Percentiles rank a stretch among this genome's conserved stretches.
Evolutionary conservation across 1,140 invertebrate genomes (phyloP).

Genomic region (Homarus americanus): DNA sequence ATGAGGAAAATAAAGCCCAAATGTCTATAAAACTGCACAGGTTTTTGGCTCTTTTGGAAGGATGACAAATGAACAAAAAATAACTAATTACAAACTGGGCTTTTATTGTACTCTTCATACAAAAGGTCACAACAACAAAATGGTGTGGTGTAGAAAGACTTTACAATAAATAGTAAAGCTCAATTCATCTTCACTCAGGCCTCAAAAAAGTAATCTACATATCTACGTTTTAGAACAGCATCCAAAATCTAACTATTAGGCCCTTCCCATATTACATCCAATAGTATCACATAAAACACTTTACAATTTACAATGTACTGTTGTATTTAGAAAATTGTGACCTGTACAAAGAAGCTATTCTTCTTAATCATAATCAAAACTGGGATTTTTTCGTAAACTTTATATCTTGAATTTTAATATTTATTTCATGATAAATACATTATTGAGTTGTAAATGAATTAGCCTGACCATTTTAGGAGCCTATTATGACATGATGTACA

Average conservation of each 20-base stretch:
- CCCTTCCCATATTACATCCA: neutral
- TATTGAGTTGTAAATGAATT: conserved; percentile 43
- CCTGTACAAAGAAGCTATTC: neutral
- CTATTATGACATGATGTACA: conserved; percentile 57
- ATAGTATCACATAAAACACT: neutral
- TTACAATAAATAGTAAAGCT: conserved; percentile 37
- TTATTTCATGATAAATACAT: neutral
- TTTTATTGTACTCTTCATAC: conserved; percentile 60
- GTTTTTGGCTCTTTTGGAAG: neutral
- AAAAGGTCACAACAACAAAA: conserved; percentile 46
- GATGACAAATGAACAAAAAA: neutral
- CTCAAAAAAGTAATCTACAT: neutral
- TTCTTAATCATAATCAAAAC: neutral
- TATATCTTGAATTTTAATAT: neutral
- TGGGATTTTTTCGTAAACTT: too few relatives aligned
- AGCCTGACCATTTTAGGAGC: conserved; percentile 13
- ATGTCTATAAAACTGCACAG: neutral
- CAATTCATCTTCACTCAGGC: conserved; percentile 13
- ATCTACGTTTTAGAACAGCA: neutral
- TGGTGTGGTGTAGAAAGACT: conserved; percentile 30
- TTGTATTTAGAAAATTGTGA: neutral
- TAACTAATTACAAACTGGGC: conserved; percentile 3
- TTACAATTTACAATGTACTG: neutral
- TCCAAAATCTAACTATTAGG: neutral
- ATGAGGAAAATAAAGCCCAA: neutral